These are phyloP conservation scores for Actinostola sp. DNA, from an alignment of 92 coral and sea anemone genomes.

Conservation along the genomic window DNA sequence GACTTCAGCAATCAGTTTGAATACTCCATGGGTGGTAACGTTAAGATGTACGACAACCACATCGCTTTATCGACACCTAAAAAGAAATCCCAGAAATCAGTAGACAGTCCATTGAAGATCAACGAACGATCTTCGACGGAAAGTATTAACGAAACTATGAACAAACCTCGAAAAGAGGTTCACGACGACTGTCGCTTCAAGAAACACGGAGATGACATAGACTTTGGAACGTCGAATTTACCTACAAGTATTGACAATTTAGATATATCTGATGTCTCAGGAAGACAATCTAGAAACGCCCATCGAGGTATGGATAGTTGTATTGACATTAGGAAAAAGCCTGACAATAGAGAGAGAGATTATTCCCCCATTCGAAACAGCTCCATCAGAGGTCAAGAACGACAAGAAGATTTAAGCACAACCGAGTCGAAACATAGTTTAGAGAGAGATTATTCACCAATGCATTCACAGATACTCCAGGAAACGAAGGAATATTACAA, in stretches of 20 bases:
- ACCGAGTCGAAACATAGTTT: slow-evolving; percentile 22
- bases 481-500: slow-evolving; percentile 21
- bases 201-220: slow-evolving; percentile 30
- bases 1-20: slow-evolving; percentile 72
- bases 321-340: slow-evolving; percentile 3
- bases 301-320: background rate
- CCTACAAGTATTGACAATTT: slow-evolving; percentile 32
- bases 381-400: slow-evolving; percentile 8
- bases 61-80: slow-evolving; percentile 78
- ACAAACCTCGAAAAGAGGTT: slow-evolving; percentile 5
- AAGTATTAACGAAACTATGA: slow-evolving; percentile 19
- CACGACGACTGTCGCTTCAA: background rate
- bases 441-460: slow-evolving; percentile 38
- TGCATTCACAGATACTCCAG: background rate
- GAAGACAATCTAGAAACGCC: slow-evolving; percentile 26
- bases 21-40: slow-evolving; percentile 97
- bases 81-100: slow-evolving; percentile 42
- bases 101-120: slow-evolving; percentile 19
- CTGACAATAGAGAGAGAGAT: slow-evolving; percentile 55
- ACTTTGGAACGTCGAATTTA: slow-evolving; percentile 40
- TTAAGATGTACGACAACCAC: slow-evolving; percentile 87
- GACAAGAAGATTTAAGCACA: slow-evolving; percentile 34
- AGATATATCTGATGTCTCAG: slow-evolving; percentile 30
- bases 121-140: slow-evolving; percentile 25
- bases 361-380: slow-evolving; percentile 78